A percentile compares a stretch with the other conserved stretches of the same genome.
Conservation (phyloP, 2,888 invertebrate genomes). For the Tyria jacobaeae region DNA sequence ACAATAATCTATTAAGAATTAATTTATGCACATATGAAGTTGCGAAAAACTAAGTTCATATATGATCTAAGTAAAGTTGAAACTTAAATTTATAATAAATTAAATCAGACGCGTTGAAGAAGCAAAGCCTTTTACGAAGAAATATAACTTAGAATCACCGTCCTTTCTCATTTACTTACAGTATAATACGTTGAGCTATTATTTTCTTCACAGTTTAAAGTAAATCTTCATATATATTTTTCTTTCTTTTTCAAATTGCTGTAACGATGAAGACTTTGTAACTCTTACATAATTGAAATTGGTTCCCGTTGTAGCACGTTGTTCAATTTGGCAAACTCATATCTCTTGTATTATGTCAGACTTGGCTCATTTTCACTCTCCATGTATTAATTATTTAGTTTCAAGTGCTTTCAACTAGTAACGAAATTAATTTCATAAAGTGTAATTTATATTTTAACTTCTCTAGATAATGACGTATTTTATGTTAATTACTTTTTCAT, state of each 20-base stretch:
- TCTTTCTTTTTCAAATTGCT: background rate
- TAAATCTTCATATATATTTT: conserved; percentile 18
- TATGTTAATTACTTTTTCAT: conserved; percentile 44
- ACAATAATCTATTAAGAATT: too few relatives aligned
- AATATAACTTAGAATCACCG: conserved; percentile 24
- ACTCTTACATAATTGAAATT: conserved; percentile 38
- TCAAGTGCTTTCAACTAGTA: conserved; percentile 44
- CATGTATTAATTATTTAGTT: conserved; percentile 54
- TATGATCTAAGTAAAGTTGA: too few relatives aligned
- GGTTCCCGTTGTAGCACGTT: conserved; percentile 30
- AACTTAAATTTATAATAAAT: conserved; percentile 32
- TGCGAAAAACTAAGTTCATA: too few relatives aligned
- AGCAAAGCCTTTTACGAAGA: conserved; percentile 15
- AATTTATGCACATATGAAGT: too few relatives aligned
- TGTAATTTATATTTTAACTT: conserved; percentile 46
- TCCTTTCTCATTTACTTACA: conserved; percentile 17
- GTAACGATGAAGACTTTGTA: conserved; percentile 17
- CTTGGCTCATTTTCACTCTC: conserved; percentile 56
- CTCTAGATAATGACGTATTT: conserved; percentile 37
- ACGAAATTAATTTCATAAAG: conserved; percentile 43
- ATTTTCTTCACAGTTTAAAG: conserved; percentile 11
- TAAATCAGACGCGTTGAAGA: conserved; percentile 19
- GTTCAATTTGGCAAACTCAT: conserved; percentile 50
- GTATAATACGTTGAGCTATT: background rate
- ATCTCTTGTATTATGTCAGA: conserved; percentile 51